These are phyloP conservation scores for Drosophila nr. medialis DNA, from an alignment of 2,888 invertebrate species.

Conservation along the genomic window DNA sequence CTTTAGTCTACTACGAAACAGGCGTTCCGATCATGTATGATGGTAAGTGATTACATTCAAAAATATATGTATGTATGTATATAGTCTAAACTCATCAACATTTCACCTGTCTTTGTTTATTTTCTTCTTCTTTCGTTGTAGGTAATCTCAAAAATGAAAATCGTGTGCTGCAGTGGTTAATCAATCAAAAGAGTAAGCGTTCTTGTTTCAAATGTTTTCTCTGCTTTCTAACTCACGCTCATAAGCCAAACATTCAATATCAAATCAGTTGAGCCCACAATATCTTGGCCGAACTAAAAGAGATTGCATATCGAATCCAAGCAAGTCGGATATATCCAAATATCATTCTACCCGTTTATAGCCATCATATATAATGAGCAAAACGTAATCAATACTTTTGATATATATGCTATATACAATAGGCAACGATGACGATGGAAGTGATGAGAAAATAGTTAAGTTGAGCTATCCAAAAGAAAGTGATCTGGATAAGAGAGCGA, in stretches of 20 bases:
- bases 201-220: constrained; percentile 85
- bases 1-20: constrained; percentile 96
- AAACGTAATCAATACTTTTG: constrained; percentile 70
- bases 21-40: constrained; percentile 97
- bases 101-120: neutral
- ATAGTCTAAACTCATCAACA: neutral
- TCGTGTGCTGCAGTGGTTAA: constrained; percentile 97
- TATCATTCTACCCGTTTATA: constrained; percentile 64
- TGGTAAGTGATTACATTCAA: constrained; percentile 88
- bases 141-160: constrained; percentile 97
- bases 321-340: constrained; percentile 57
- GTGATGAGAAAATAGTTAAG: constrained; percentile 72
- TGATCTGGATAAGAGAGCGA: constrained; percentile 68
- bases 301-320: constrained; percentile 52
- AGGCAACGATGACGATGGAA: constrained; percentile 76
- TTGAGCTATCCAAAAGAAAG: constrained; percentile 75
- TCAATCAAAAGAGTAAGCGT: constrained; percentile 98
- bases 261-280: constrained; percentile 61
- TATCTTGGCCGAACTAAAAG: constrained; percentile 45
- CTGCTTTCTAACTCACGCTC: constrained; percentile 76
- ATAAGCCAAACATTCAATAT: constrained; percentile 69
- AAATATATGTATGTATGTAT: no score
- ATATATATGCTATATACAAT: constrained; percentile 60
- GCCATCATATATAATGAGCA: constrained; percentile 54
- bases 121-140: constrained; percentile 74